These are phyloP conservation scores for Stenichneumon culpator DNA, from an alignment of 2,888 invertebrate genomes.

Conservation along the genomic window DNA sequence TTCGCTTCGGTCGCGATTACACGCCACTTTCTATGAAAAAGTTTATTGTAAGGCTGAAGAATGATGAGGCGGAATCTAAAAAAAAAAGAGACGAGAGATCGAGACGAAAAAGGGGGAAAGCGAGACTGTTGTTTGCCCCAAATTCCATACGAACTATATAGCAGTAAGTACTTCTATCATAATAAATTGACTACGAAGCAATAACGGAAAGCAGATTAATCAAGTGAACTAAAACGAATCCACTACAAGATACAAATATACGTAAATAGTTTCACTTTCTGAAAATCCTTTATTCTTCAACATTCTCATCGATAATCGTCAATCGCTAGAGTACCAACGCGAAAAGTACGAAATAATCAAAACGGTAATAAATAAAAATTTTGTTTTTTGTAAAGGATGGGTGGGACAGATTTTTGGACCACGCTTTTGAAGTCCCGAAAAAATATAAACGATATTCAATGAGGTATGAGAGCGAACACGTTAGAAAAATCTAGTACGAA, in stretches of 20 bases:
- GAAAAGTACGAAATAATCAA: constrained; percentile 29
- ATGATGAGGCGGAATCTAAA: background rate
- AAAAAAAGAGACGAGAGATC: constrained; percentile 1
- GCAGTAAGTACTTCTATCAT: constrained; percentile 53
- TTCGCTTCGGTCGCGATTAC: constrained; percentile 47
- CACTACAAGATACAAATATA: constrained; percentile 13
- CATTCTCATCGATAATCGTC: constrained; percentile 51
- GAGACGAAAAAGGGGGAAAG: background rate
- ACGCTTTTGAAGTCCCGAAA: constrained; percentile 42
- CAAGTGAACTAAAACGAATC: background rate
- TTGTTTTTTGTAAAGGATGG: constrained; percentile 36
- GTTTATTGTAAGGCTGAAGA: constrained; percentile 48
- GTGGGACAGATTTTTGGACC: background rate
- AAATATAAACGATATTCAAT: constrained; percentile 5
- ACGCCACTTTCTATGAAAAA: constrained; percentile 29
- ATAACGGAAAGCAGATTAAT: constrained; percentile 18
- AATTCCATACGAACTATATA: constrained; percentile 43
- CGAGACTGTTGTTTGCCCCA: constrained; percentile 36
- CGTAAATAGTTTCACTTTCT: constrained; percentile 25
- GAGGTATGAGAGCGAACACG: constrained; percentile 33
- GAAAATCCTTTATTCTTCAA: constrained; percentile 60
- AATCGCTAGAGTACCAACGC: constrained; percentile 33
- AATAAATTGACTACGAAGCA: constrained; percentile 67
- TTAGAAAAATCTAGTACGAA: constrained; percentile 50
- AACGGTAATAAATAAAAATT: constrained; percentile 58